Evolutionary conservation across 2,113 vertebrate genomes (phyloP), one percentile per base, ranked within the genome.

Genomic region (Gopherus evgoodei): DNA sequence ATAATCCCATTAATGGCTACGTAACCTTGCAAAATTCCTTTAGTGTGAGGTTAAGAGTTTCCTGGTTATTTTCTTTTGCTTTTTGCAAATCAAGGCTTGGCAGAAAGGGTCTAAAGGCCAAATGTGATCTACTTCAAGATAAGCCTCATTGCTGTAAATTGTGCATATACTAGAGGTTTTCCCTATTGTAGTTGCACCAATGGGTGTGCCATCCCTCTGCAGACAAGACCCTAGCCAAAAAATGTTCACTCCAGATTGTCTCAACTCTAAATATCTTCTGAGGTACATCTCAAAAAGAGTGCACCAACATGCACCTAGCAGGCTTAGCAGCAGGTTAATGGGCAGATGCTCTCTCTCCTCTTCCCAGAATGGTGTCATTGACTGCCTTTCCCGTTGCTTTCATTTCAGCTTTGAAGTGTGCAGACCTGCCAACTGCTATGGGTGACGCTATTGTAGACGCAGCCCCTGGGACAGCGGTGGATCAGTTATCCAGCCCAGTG

Each of bases 371-470:
- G 1, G 2, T 11, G 17, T 53, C 88, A 16, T 62, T 95, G 47
- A 94, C 50, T 69, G 3, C 4, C 14, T 27, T 53, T 14, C 22
- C 3, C 21, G 9, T 22, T 3, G 4, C 69, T 54, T 52, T 47
- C 52, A 4, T 87, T 24, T 35, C 86, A 96, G 96, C 91, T 87
- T 11, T 93, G 95, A 96, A 49, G 53, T 1, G 50, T 5, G 9
- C 72, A 11, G 81, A 27, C 24, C 84, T 38, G 11, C 80, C 91
- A 4, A 4, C 53, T 78, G 96, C 94, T 93, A 98, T 97, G 99
- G 98, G 98, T 95, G 98, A 98, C 95, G 81, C 97, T 0, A 96
- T 95, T 22, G 85, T 27, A 81, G 98, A 98, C 24, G 86, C 95
- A 31, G 96, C 96, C 25, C 95, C 88, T 2, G 75, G 81, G 84